phyloP scores from a whole-genome alignment of 2,797 vertebrate species.

The Pseudotriccus pelzelni region DNA sequence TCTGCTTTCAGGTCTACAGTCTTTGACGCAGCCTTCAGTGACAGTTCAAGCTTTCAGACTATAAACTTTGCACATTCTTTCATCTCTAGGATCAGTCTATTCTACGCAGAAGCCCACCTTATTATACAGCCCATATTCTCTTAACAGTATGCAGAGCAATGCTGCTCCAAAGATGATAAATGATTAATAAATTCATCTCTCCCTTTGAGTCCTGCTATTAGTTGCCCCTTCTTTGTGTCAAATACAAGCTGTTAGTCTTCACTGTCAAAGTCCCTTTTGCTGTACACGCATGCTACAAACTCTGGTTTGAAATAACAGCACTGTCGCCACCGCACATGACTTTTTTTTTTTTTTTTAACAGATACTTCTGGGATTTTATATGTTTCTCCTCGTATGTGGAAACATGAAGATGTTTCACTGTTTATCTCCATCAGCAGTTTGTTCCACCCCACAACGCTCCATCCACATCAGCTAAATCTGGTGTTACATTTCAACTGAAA shows the following conservation, averaged over 20 bases:
- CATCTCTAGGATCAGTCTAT: neutral
- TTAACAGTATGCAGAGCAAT: neutral
- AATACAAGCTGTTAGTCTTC: neutral
- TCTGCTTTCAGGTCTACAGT: neutral
- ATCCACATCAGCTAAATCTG: neutral
- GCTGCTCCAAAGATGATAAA: neutral
- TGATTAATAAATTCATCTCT: neutral
- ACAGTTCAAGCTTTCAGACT: neutral
- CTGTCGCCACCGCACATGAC: neutral
- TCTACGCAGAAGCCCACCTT: neutral
- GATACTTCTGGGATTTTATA: neutral
- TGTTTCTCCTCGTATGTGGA: neutral
- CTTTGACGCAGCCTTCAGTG: neutral
- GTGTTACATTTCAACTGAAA: neutral
- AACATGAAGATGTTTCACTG: neutral
- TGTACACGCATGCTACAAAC: neutral
- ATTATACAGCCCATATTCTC: neutral
- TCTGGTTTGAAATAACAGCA: neutral
- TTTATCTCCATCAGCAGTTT: neutral
- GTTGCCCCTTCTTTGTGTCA: neutral
- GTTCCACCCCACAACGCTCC: neutral
- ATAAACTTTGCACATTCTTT: neutral
- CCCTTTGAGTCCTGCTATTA: neutral
- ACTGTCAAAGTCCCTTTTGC: neutral
- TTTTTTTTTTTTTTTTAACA: constrained; percentile 12